Conservation (phyloP, 1,140 invertebrate species). For the Euwallacea similis region DNA sequence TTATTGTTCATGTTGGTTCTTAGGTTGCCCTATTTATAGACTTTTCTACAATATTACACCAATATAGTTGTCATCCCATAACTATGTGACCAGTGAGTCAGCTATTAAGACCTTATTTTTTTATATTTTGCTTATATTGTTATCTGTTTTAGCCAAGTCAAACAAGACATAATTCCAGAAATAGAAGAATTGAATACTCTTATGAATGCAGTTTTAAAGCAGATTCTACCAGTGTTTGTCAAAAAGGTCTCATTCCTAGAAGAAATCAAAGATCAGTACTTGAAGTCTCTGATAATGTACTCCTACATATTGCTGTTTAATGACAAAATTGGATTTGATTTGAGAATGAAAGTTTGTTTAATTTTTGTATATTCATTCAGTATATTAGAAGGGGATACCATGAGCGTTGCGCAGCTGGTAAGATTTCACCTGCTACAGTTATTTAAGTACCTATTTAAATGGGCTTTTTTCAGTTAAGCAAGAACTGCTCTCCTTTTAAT, state of each 20-base stretch:
- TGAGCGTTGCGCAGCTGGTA: conserved; percentile 29
- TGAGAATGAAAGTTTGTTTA: conserved; percentile 39
- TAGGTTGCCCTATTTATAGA: no score
- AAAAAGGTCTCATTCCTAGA: conserved; percentile 32
- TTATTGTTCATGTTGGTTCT: no score
- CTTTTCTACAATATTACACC: no score
- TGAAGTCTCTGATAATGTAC: conserved; percentile 28
- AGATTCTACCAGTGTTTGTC: conserved; percentile 37
- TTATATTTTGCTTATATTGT: neutral
- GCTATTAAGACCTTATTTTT: no score
- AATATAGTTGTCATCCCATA: no score
- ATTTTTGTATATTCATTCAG: conserved; percentile 37
- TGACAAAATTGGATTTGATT: conserved; percentile 38
- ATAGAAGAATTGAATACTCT: conserved; percentile 34
- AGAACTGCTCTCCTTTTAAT: conserved; percentile 28
- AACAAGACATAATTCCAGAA: conserved; percentile 31
- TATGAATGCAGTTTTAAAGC: conserved; percentile 39
- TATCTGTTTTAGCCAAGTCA: conserved; percentile 30
- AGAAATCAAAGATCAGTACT: conserved; percentile 31
- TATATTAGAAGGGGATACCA: conserved; percentile 24
- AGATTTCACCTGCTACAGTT: neutral
- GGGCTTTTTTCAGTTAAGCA: conserved; percentile 34
- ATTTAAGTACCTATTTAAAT: neutral
- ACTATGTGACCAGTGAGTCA: no score
- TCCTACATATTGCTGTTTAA: conserved; percentile 34